Base-by-base conservation (phyloP, 2,113 vertebrate species). In the Dasyornis broadbenti region DNA sequence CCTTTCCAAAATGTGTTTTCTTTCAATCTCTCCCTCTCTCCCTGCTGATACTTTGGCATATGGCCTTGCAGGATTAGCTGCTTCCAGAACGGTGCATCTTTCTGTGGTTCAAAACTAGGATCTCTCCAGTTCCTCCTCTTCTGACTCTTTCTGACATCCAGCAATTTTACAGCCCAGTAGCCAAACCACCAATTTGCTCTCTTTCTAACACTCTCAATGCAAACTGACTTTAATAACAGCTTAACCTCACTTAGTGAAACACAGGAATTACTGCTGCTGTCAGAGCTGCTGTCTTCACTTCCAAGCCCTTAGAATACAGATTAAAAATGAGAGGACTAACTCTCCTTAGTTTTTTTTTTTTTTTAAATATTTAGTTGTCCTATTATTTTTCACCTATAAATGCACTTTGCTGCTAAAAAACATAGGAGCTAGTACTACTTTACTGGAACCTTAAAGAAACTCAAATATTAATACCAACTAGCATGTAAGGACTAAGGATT, bases 1-100 rank as follows among this genome's bases (percentile, higher is more conserved):
- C 59, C 52, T 92, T 94, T 92, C 86, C 70, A 89, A 95, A 96
- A 92, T 11, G 30, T 60, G 57, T 68, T 94, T 76, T 95, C 53
- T 68, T 53, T 44, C 81, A 49, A 14, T 37, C 19, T 47, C 23
- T 44, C 20, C 52, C 27, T 37, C 27, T 26, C 22, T 50, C n/a
- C 20, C 26, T 15, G 13, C 37, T 26, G 52, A 63, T 50, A 72
- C 63, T 89, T 85, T 82, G 88, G 79, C 84, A 71, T 56, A 83
- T 47, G 5, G 44, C 50, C 63, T 75, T 77, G 60, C 47, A 94
- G 49, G 52, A 90, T 82, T 63, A 63, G 39, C 37, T 85, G 54
- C 54, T 86, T 78, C 30, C 20, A 24, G 78, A 86, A 60, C 54
- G 22, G 39, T 59, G 42, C 56, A 64, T 49, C 78, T 72, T 79